phyloP scores from a whole-genome alignment of 2,113 vertebrate genomes.

The Coptodon rendalli region DNA sequence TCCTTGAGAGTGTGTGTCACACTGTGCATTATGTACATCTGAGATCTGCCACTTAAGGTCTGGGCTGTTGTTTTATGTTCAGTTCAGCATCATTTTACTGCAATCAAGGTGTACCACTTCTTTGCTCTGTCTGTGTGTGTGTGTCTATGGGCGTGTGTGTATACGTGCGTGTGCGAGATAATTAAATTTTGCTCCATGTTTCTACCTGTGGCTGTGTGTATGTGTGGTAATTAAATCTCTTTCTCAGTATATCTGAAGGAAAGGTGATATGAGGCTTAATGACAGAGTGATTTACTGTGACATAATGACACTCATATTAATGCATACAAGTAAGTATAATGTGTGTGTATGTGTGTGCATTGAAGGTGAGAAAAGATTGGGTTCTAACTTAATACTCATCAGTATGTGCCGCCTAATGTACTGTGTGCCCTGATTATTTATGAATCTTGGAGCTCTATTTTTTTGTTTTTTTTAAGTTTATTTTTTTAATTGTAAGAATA shows the following conservation, averaged over 20 bases:
- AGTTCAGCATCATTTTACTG: slow-evolving; percentile 8
- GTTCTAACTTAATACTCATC: background rate
- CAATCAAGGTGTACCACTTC: slow-evolving; percentile 11
- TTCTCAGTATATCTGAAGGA: slow-evolving; percentile 44
- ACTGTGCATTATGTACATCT: background rate
- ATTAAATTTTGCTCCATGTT: slow-evolving; percentile 41
- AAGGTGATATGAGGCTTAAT: slow-evolving; percentile 32
- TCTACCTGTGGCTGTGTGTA: slow-evolving; percentile 44
- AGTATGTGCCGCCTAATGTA: background rate
- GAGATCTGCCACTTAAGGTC: background rate
- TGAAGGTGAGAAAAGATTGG: background rate
- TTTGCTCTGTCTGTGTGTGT: background rate
- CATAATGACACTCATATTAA: slow-evolving; percentile 28
- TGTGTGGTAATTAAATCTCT: slow-evolving; percentile 55
- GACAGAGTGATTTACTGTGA: slow-evolving; percentile 45
- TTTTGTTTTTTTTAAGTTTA: background rate
- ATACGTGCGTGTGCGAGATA: background rate
- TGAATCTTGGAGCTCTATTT: background rate
- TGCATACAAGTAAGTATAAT: background rate
- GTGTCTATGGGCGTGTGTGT: background rate
- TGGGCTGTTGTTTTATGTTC: slow-evolving; percentile 8
- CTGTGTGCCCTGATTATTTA: background rate
- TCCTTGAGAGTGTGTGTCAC: background rate
- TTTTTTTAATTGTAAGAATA: background rate
- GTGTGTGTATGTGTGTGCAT: background rate